Evolutionary conservation across 2,888 invertebrate species (phyloP).

Genomic region (Chironomus riparius): DNA sequence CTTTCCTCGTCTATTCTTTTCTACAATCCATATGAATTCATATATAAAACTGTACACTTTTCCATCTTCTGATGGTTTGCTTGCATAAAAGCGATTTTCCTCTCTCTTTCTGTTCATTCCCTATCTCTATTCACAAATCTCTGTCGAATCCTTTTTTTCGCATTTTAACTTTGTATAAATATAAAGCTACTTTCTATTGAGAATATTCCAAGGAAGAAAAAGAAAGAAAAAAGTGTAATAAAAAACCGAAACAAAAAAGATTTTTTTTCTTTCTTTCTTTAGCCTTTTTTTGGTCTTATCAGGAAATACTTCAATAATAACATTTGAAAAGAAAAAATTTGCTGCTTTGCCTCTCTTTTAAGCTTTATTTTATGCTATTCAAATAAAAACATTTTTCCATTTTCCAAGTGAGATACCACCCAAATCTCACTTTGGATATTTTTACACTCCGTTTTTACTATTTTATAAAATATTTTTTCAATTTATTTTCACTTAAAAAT

Average conservation of each 20-base stretch:
- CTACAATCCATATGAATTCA: neutral
- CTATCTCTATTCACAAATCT: neutral
- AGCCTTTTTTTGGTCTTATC: neutral
- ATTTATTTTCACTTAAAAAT: too few species aligned
- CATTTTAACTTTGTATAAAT: neutral
- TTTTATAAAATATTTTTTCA: too few species aligned
- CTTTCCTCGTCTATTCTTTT: neutral
- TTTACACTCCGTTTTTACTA: too few species aligned
- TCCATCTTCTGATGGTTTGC: neutral
- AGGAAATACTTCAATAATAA: neutral
- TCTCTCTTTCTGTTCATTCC: neutral
- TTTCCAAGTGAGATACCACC: neutral
- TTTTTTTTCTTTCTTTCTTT: neutral
- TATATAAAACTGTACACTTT: neutral
- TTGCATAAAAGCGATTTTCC: neutral
- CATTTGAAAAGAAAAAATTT: neutral
- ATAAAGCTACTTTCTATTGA: neutral
- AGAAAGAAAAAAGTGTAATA: neutral
- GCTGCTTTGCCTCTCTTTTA: neutral
- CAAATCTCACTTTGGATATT: too few species aligned
- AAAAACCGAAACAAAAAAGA: neutral
- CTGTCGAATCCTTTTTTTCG: neutral
- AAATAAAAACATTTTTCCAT: neutral
- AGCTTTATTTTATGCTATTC: neutral
- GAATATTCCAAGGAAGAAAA: neutral